Evolutionary conservation across 2,113 vertebrate species (phyloP), one percentile per base, ranked within the genome.

Genomic region (Vimba vimba): DNA sequence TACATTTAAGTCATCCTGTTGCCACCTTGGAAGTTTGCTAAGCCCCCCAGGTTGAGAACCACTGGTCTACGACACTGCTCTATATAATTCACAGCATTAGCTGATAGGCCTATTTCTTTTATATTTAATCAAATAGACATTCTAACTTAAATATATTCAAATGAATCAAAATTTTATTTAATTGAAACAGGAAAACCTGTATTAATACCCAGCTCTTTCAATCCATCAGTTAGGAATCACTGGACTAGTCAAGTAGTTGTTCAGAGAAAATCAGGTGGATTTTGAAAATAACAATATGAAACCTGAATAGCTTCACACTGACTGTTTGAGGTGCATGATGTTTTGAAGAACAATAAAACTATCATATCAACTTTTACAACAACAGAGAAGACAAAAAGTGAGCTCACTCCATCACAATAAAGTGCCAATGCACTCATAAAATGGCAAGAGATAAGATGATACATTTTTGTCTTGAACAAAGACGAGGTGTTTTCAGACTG

Each of bases 321-420:
- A 55, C 52, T 21, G 52, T 55, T 55, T 55, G 11, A 74, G 71
- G 43, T 74, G 23, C 17, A 78, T 21, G 17, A 21, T n/a, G 55
- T 43, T 36, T 36, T 25, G n/a, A 15, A 79, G 19, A n/a, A 15
- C 21, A 13, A 10, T 13, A 79, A 60, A 57, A 79, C 43, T n/a
- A 79, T 25, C 2, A n/a, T n/a, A 79, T 43, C 2, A 15, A 79
- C 25, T 52, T 52, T 30, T 77, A 55, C 45, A 55, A 77, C 74
- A 17, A 30, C 47, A 55, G 47, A 23, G 30, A 36, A n/a, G n/a
- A 19, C 21, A 60, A 62, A 43, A 43, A 23, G 77, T 43, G 30
- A 79, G 17, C 57, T 39, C 60, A 11, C 77, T 2, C 11, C 55
- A 79, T 62, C 77, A 79, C 55, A 43, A 79, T 79, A 79, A 79